Evolutionary conservation across 1,140 invertebrate species (phyloP).

Genomic region (Halyomorpha halys): DNA sequence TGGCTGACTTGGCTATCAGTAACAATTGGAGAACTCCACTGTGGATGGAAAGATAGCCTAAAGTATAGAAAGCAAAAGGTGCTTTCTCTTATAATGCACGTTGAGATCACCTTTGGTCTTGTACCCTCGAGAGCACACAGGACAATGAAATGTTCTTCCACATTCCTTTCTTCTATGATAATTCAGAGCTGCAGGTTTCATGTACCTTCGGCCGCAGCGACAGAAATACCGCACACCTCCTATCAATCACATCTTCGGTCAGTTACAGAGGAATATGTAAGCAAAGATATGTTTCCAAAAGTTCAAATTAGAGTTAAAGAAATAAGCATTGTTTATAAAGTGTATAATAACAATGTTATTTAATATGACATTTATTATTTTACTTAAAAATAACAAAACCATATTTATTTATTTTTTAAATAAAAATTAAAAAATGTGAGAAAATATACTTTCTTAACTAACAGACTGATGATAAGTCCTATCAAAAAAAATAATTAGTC

Average conservation of each 20-base stretch:
- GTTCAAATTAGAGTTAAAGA: not conserved
- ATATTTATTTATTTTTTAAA: too few relatives aligned
- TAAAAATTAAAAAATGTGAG: too few relatives aligned
- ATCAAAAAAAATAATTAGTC: too few relatives aligned
- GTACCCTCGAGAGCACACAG: conserved; percentile 17
- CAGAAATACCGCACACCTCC: conserved; percentile 19
- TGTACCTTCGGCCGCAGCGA: conserved; percentile 22
- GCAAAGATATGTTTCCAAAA: not conserved
- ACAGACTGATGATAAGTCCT: too few relatives aligned
- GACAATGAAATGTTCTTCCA: conserved; percentile 25
- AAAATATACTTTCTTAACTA: too few relatives aligned
- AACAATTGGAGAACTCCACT: too few relatives aligned
- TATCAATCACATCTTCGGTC: not conserved
- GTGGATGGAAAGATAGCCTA: too few relatives aligned
- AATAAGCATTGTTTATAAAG: not conserved
- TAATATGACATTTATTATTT: not conserved
- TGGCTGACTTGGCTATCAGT: too few relatives aligned
- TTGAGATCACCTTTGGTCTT: conserved; percentile 20
- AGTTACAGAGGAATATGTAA: not conserved
- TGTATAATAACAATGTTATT: not conserved
- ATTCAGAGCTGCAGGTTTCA: conserved; percentile 14
- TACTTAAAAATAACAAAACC: too few relatives aligned
- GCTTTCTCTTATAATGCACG: not conserved
- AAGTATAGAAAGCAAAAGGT: conserved; percentile 3
- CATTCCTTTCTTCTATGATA: conserved; percentile 24